Evolutionary conservation across 2,888 invertebrate genomes (phyloP).

Genomic region (Trissolcus japonicus): DNA sequence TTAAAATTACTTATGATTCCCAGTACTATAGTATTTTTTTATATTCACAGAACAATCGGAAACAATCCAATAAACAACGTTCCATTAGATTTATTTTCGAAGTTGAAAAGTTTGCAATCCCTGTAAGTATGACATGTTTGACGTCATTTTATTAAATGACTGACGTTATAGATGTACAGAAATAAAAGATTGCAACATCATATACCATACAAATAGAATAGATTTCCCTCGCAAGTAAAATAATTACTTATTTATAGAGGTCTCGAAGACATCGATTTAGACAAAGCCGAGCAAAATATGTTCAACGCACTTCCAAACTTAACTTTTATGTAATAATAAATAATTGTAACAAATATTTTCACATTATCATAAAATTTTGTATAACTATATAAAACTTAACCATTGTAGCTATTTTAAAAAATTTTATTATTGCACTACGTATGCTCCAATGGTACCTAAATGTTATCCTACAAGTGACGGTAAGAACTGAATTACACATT

Average conservation of each 20-base stretch:
- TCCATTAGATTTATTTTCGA: slow-evolving; percentile 64
- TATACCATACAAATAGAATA: too few relatives aligned
- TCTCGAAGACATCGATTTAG: slow-evolving; percentile 78
- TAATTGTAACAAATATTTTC: neutral
- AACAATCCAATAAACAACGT: slow-evolving; percentile 69
- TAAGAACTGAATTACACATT: slow-evolving; percentile 45
- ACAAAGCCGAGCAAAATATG: slow-evolving; percentile 77
- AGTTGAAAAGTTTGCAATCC: slow-evolving; percentile 69
- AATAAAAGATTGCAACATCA: too few relatives aligned
- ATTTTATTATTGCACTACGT: slow-evolving; percentile 80
- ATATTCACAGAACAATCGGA: slow-evolving; percentile 67
- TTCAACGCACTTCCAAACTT: slow-evolving; percentile 77
- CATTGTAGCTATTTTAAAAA: slow-evolving; percentile 78
- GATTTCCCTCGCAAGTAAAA: neutral
- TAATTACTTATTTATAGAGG: slow-evolving; percentile 72
- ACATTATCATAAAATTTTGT: neutral
- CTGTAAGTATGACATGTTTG: slow-evolving; percentile 63
- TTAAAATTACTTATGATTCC: too few relatives aligned
- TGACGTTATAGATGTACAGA: too few relatives aligned
- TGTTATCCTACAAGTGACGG: slow-evolving; percentile 82
- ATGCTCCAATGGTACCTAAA: slow-evolving; percentile 78
- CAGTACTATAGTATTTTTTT: neutral
- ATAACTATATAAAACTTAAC: too few relatives aligned
- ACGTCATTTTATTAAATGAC: neutral
- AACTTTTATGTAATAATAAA: slow-evolving; percentile 76